Percentiles rank a stretch among this genome's conserved stretches.
Evolutionary conservation across 2,888 invertebrate genomes (phyloP).

Genomic region (Synanthedon andrenaeformis): DNA sequence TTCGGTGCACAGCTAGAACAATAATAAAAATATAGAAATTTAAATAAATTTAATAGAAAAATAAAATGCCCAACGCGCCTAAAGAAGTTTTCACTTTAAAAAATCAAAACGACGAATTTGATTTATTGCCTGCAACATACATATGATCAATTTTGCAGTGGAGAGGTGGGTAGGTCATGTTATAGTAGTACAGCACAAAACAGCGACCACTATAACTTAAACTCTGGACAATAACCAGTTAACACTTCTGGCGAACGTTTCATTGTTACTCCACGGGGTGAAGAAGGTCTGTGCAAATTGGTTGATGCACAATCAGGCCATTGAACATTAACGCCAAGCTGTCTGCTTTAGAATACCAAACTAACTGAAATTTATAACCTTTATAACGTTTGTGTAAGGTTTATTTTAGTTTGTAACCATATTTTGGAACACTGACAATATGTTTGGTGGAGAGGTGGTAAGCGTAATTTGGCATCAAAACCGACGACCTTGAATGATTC

Average conservation of each 20-base stretch:
- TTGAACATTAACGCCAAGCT: neutral
- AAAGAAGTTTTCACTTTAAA: no score
- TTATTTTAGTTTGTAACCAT: neutral
- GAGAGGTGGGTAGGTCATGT: neutral
- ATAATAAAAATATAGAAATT: no score
- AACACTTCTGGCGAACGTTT: neutral
- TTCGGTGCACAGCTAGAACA: no score
- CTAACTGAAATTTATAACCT: neutral
- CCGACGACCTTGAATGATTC: slow-evolving; percentile 18
- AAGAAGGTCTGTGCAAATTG: neutral
- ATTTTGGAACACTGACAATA: neutral
- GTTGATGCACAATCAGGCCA: neutral
- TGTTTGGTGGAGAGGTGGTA: slow-evolving; percentile 4
- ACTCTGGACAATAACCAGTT: neutral
- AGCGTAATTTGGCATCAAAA: slow-evolving; percentile 10
- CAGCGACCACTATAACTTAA: neutral
- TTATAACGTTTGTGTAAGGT: neutral
- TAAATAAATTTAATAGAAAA: no score
- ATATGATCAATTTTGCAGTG: neutral
- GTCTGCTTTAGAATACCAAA: neutral
- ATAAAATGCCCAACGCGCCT: no score
- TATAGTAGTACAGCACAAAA: neutral
- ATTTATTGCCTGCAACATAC: neutral
- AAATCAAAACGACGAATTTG: neutral
- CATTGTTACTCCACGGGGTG: neutral